phyloP scores from a whole-genome alignment of 1,140 invertebrate species.

The Calliopsis andreniformis region DNA sequence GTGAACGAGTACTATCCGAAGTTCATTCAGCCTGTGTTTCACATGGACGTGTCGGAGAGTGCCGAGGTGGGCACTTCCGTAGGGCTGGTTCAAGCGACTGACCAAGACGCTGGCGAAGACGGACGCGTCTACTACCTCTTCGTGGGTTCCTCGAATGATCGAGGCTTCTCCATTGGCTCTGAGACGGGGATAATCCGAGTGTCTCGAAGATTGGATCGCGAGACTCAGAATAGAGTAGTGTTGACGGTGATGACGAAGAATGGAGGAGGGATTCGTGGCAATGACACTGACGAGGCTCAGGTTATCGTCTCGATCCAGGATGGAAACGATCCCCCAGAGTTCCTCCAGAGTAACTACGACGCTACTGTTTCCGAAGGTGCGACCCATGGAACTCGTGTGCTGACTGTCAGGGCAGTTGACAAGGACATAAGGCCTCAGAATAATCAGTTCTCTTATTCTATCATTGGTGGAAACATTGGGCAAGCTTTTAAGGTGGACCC shows the following conservation, averaged over 20 bases:
- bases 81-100: conserved; percentile 93
- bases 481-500: conserved; percentile 95
- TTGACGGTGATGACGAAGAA: conserved; percentile 97
- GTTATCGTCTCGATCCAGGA: conserved; percentile 96
- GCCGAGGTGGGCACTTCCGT: conserved; percentile 92
- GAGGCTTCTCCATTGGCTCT: conserved; percentile 93
- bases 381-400: conserved; percentile 86
- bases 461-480: conserved; percentile 91
- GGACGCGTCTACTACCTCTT: conserved; percentile 95
- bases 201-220: conserved; percentile 91
- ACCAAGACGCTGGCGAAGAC: conserved; percentile 95
- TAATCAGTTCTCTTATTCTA: conserved; percentile 95
- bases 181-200: conserved; percentile 93
- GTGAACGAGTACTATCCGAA: conserved; percentile 96
- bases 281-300: conserved; percentile 97
- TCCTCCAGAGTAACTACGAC: conserved; percentile 89
- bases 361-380: conserved; percentile 90
- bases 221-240: conserved; percentile 94
- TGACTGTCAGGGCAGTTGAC: conserved; percentile 92
- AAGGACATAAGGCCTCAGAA: conserved; percentile 95
- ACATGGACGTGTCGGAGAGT: conserved; percentile 96
- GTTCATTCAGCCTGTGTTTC: conserved; percentile 95
- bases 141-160: conserved; percentile 95
- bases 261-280: conserved; percentile 93
- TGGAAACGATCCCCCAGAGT: conserved; percentile 97